These are phyloP conservation scores for Pocillopora verrucosa DNA, from an alignment of 64 coral and sea anemone genomes.

Conservation along the genomic window DNA sequence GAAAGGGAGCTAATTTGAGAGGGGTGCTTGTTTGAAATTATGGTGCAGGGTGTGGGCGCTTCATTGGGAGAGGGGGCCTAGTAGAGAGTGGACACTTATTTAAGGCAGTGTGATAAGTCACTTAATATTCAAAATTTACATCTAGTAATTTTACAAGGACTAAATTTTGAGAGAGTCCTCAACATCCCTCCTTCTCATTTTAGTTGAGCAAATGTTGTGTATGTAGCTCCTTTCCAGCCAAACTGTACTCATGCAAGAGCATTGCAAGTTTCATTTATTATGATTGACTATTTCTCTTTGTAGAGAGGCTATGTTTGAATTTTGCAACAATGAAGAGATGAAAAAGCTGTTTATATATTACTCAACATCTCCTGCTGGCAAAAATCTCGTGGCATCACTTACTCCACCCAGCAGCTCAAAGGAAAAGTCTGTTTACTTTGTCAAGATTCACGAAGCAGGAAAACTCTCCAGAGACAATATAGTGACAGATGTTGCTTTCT, in stretches of 20 bases:
- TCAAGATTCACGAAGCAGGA: constrained; percentile 68
- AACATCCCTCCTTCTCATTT: no score
- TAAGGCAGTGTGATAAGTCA: no score
- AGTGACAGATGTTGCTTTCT: constrained; percentile 88
- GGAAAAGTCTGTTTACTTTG: constrained; percentile 93
- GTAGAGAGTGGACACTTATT: no score
- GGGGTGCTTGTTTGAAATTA: no score
- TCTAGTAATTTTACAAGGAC: no score
- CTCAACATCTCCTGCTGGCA: constrained; percentile 43
- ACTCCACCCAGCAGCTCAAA: constrained; percentile 57
- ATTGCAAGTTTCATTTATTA: not conserved
- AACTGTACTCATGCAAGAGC: no score
- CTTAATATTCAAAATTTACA: no score
- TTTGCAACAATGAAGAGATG: constrained; percentile 98
- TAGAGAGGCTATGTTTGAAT: constrained; percentile 98
- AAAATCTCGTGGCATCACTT: constrained; percentile 74
- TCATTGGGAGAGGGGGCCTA: no score
- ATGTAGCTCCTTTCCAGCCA: not conserved
- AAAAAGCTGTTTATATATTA: constrained; percentile 79
- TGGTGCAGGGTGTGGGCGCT: no score
- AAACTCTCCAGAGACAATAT: constrained; percentile 97
- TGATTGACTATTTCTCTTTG: not conserved
- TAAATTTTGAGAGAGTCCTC: no score
- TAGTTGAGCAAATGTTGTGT: not conserved
- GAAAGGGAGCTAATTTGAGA: no score